phyloP scores from a whole-genome alignment of 2,797 vertebrate genomes.

The Trachurus trachurus region DNA sequence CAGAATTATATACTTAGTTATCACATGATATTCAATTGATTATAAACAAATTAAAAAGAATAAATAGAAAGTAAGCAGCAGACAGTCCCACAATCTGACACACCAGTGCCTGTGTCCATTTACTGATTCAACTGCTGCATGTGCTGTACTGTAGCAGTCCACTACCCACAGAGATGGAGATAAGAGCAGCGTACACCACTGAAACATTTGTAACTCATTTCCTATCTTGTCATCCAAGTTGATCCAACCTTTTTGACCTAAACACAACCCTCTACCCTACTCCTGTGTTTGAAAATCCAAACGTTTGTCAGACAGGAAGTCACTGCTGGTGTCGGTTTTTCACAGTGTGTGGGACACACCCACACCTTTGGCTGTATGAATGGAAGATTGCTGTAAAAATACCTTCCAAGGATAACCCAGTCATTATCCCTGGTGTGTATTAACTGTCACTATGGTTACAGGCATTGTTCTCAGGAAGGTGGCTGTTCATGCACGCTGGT shows the following conservation, averaged over 20 bases:
- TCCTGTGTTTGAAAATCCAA: not conserved
- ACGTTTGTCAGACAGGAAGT: slow-evolving; percentile 1
- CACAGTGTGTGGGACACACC: not conserved
- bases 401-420: not conserved
- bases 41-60: not conserved
- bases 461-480: not conserved
- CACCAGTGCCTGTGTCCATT: not conserved
- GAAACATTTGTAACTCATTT: not conserved
- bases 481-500: not conserved
- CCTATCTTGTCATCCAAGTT: not conserved
- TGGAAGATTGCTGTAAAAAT: slow-evolving; percentile 2
- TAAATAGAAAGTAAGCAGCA: not conserved
- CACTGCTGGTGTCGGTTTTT: slow-evolving; percentile 18
- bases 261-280: not conserved
- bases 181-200: slow-evolving; percentile 10
- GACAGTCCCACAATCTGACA: not conserved
- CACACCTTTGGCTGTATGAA: not conserved
- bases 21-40: too few relatives aligned
- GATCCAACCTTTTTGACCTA: not conserved
- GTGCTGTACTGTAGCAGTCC: not conserved
- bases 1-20: not conserved
- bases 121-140: not conserved
- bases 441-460: slow-evolving; percentile 5
- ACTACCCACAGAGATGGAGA: not conserved
- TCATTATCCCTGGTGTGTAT: not conserved